These are phyloP conservation scores for Drosophila mulleri DNA, from an alignment of 2,888 invertebrate species.

Conservation along the genomic window DNA sequence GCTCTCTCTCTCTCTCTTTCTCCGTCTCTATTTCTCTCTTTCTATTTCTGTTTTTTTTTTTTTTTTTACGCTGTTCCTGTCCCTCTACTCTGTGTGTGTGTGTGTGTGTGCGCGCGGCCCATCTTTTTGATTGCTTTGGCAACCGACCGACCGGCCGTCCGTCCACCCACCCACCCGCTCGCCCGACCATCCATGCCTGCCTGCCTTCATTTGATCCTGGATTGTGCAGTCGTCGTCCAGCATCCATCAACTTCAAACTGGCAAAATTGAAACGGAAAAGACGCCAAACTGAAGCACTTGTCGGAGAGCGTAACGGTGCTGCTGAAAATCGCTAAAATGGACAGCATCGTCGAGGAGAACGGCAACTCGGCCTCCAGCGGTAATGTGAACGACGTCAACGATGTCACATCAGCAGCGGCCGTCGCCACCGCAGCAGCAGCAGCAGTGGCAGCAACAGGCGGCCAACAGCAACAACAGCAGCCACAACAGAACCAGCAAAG, in stretches of 20 bases:
- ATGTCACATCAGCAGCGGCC: conserved; percentile 41
- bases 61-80: neutral
- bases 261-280: conserved; percentile 83
- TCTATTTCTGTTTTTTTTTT: neutral
- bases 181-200: neutral
- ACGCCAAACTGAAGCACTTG: conserved; percentile 85
- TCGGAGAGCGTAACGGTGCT: conserved; percentile 88
- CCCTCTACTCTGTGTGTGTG: neutral
- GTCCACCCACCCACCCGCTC: neutral
- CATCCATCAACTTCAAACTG: conserved; percentile 73
- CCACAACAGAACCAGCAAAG: conserved; percentile 79
- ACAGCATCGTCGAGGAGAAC: conserved; percentile 96
- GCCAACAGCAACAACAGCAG: conserved; percentile 54
- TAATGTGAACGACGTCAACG: conserved; percentile 75
- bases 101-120: conserved; percentile 12
- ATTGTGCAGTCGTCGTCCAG: conserved; percentile 40
- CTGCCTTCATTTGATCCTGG: conserved; percentile 1
- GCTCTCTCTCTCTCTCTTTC: neutral
- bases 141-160: neutral
- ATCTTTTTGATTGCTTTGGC: conserved; percentile 15
- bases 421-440: conserved; percentile 48
- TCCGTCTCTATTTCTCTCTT: conserved; percentile 1
- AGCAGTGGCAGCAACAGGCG: conserved; percentile 46
- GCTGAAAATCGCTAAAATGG: conserved; percentile 88
- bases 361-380: conserved; percentile 86